Evolutionary conservation across 2,113 vertebrate genomes (phyloP).

Genomic region (Antennarius striatus): DNA sequence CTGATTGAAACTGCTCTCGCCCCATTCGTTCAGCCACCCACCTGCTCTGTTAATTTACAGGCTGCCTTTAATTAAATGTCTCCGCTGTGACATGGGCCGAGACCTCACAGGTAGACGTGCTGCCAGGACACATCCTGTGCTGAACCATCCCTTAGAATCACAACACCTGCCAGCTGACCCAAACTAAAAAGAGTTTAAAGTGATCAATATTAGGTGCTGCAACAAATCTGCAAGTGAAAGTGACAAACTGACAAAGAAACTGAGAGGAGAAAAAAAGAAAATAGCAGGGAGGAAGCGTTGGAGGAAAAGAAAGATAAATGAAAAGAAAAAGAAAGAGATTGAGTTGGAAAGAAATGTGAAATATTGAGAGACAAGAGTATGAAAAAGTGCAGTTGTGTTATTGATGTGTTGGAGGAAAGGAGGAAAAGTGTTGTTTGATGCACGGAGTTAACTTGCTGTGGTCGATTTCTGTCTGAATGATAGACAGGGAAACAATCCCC

Average conservation of each 20-base stretch:
- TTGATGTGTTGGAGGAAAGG: conserved; percentile 41
- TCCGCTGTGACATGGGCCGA: conserved; percentile 23
- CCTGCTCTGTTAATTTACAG: conserved; percentile 54
- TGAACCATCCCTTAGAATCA: conserved; percentile 29
- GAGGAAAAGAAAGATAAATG: conserved; percentile 3
- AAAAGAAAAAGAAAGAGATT: conserved; percentile 15
- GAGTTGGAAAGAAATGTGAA: conserved; percentile 12
- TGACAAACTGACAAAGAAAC: neutral
- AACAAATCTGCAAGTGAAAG: conserved; percentile 7
- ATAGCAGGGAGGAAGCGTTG: conserved; percentile 10
- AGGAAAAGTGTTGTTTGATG: conserved; percentile 40
- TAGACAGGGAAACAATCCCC: conserved; percentile 45
- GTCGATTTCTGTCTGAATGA: conserved; percentile 48
- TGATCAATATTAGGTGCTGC: conserved; percentile 39
- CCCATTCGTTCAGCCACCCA: conserved; percentile 5
- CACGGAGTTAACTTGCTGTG: conserved; percentile 22
- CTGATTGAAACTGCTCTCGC: conserved; percentile 51
- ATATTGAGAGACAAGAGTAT: conserved; percentile 17
- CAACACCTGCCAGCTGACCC: conserved; percentile 21
- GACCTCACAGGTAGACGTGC: conserved; percentile 17
- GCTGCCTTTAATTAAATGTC: conserved; percentile 59
- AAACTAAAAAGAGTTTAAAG: conserved; percentile 20
- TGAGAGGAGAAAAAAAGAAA: conserved; percentile 8
- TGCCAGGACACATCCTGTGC: conserved; percentile 9
- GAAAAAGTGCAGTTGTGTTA: conserved; percentile 27